phyloP scores from a whole-genome alignment of 2,113 vertebrate genomes.

The Montifringilla adamsi region DNA sequence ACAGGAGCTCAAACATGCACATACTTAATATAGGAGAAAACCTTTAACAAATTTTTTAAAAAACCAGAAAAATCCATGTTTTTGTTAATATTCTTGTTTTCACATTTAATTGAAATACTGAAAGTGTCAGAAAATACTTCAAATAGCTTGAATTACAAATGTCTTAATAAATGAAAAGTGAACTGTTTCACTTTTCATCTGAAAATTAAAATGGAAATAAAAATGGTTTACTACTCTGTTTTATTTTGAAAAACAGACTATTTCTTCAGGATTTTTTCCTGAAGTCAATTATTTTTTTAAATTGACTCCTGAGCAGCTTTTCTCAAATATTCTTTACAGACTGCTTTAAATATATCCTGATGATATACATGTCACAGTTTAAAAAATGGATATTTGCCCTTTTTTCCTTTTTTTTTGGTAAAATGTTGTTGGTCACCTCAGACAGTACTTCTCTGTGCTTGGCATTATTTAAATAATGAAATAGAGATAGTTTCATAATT shows the following conservation, averaged over 20 bases:
- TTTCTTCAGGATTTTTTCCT: background rate
- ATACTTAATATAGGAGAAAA: background rate
- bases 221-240: background rate
- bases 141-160: background rate
- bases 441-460: background rate
- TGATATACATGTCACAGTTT: background rate
- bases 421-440: background rate
- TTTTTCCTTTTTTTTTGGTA: background rate
- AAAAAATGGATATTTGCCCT: background rate
- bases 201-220: background rate
- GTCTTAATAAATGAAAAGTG: background rate
- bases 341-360: background rate
- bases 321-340: background rate
- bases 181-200: background rate
- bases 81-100: background rate
- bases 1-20: background rate
- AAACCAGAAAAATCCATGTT: accelerated
- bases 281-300: background rate
- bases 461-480: background rate
- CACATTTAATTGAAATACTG: background rate
- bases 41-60: background rate
- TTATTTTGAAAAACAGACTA: background rate
- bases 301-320: background rate
- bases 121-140: background rate
- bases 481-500: background rate